These are phyloP conservation scores for Chrysolina haemoptera DNA, from an alignment of 2,888 invertebrate species.

Conservation along the genomic window DNA sequence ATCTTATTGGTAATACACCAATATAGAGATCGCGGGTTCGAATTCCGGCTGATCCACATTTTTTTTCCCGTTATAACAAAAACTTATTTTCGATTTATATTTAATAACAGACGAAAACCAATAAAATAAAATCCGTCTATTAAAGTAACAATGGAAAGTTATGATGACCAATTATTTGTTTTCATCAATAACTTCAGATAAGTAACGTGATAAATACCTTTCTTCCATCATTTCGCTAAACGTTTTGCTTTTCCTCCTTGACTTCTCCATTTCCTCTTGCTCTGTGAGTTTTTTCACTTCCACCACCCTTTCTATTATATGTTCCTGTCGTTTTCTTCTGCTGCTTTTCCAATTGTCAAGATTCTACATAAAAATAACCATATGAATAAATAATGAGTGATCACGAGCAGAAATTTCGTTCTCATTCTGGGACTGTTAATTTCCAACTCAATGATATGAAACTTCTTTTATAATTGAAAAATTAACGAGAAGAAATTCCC, in stretches of 20 bases:
- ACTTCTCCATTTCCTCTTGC: constrained; percentile 77
- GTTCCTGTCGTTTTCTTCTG: constrained; percentile 91
- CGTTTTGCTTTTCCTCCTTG: constrained; percentile 88
- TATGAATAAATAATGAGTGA: not conserved
- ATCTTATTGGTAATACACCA: too few relatives aligned
- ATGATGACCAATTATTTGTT: constrained; percentile 8
- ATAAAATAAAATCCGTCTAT: not conserved
- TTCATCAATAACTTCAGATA: not conserved
- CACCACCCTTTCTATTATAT: constrained; percentile 90
- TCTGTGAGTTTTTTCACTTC: constrained; percentile 88
- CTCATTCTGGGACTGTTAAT: too few relatives aligned
- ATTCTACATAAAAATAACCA: constrained; percentile 75
- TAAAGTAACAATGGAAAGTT: not conserved
- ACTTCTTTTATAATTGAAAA: too few relatives aligned
- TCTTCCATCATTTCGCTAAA: constrained; percentile 96
- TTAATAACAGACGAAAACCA: too few relatives aligned
- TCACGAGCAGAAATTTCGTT: too few relatives aligned
- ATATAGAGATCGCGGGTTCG: too few relatives aligned
- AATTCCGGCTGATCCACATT: too few relatives aligned
- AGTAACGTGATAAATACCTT: constrained; percentile 72
- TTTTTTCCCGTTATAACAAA: too few relatives aligned
- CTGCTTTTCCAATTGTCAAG: constrained; percentile 95
- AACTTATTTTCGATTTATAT: too few relatives aligned
- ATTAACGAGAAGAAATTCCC: too few relatives aligned
- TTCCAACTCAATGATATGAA: too few relatives aligned